These are phyloP conservation scores for Meandrusa payeni DNA, from an alignment of 2,888 invertebrate species.

Conservation along the genomic window DNA sequence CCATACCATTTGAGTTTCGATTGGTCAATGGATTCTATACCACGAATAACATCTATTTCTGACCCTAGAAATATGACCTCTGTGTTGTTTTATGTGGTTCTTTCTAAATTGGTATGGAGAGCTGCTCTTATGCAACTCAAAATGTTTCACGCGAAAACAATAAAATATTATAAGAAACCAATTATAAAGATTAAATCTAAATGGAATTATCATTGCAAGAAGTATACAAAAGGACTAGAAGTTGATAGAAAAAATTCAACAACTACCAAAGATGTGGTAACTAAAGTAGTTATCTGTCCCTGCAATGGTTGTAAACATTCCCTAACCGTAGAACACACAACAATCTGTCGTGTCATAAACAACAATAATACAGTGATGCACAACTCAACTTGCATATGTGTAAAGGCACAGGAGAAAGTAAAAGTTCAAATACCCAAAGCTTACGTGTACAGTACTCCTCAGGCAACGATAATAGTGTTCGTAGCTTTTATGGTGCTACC, in stretches of 20 bases:
- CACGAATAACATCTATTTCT: constrained; percentile 87
- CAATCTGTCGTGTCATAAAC: constrained; percentile 85
- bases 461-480: constrained; percentile 80
- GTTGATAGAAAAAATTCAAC: constrained; percentile 63
- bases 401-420: constrained; percentile 47
- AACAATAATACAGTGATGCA: constrained; percentile 84
- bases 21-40: constrained; percentile 99
- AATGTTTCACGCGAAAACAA: constrained; percentile 59
- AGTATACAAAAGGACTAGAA: constrained; percentile 62
- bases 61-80: constrained; percentile 91
- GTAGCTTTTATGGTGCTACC: constrained; percentile 92
- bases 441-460: constrained; percentile 60
- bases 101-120: constrained; percentile 66
- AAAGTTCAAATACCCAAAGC: constrained; percentile 50
- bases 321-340: constrained; percentile 84
- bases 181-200: constrained; percentile 66
- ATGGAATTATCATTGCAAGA: constrained; percentile 67
- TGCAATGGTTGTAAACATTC: constrained; percentile 86
- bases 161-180: constrained; percentile 65
- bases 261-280: constrained; percentile 55
- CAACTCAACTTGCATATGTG: constrained; percentile 72
- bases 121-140: constrained; percentile 60
- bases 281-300: constrained; percentile 66
- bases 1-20: constrained; percentile 96
- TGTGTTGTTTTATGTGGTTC: constrained; percentile 85